Evolutionary conservation across 2,888 invertebrate species (phyloP).

Genomic region (Perithous albicinctus): DNA sequence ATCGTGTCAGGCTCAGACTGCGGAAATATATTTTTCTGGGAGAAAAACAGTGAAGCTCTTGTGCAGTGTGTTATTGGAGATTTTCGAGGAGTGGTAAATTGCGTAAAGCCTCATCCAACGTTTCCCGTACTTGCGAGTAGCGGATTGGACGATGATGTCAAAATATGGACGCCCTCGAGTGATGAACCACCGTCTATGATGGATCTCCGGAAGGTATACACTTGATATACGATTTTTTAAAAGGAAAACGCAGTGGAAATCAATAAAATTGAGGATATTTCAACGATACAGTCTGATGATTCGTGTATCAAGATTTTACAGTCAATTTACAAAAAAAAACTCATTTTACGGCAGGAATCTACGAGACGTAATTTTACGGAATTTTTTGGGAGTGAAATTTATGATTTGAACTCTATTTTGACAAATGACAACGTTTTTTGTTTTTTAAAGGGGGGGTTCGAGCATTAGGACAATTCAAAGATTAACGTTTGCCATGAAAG

Average conservation of each 20-base stretch:
- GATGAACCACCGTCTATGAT: conserved; percentile 84
- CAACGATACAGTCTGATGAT: no score
- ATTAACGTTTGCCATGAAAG: no score
- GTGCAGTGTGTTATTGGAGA: conserved; percentile 96
- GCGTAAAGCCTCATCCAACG: conserved; percentile 95
- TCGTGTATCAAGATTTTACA: no score
- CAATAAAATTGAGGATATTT: background rate
- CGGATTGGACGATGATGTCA: conserved; percentile 96
- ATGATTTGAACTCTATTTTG: no score
- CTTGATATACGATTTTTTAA: conserved; percentile 10
- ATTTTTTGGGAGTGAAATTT: no score
- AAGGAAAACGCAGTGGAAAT: background rate
- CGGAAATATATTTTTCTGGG: conserved; percentile 95
- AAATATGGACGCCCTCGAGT: conserved; percentile 94
- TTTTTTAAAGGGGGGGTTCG: no score
- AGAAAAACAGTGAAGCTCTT: conserved; percentile 93
- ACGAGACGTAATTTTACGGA: no score
- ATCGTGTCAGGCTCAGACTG: conserved; percentile 98
- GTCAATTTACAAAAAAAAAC: no score
- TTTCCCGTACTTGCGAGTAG: conserved; percentile 95
- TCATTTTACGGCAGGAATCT: no score
- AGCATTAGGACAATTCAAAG: no score
- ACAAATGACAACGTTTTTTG: no score
- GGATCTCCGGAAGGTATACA: conserved; percentile 68
- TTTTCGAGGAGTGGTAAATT: conserved; percentile 94